A percentile compares a stretch with the other conserved stretches of the same genome.
Conservation (phyloP, 2,888 invertebrate genomes). For the Agonopterix alstromeriana region DNA sequence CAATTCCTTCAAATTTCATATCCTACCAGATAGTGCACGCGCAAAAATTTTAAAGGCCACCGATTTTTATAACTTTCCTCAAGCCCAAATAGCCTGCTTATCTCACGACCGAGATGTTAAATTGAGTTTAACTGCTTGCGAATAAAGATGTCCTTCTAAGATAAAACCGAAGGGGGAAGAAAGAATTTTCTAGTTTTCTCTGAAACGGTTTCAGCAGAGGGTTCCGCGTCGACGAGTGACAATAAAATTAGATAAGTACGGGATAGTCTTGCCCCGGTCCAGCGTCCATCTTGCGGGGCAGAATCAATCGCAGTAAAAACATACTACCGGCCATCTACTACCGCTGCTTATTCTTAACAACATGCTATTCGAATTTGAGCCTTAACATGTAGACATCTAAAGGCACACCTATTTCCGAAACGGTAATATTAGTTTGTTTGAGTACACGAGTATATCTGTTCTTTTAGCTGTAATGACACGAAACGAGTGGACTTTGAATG, state of each 20-base stretch:
- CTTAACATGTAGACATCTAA: constrained; percentile 20
- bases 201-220: constrained; percentile 22
- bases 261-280: constrained; percentile 55
- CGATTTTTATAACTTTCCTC: constrained; percentile 33
- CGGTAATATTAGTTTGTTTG: constrained; percentile 12
- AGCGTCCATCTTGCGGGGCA: constrained; percentile 58
- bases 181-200: constrained; percentile 28
- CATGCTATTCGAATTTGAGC: constrained; percentile 24
- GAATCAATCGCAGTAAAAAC: constrained; percentile 74
- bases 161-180: constrained; percentile 25
- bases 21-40: neutral
- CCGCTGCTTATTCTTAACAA: constrained; percentile 14
- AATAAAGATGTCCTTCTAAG: constrained; percentile 65
- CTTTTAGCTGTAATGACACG: constrained; percentile 61
- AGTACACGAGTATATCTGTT: constrained; percentile 46
- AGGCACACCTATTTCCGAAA: constrained; percentile 6
- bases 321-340: constrained; percentile 37
- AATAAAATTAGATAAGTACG: constrained; percentile 76
- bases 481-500: constrained; percentile 64
- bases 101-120: constrained; percentile 50
- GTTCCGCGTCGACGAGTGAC: constrained; percentile 54
- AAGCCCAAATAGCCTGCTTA: constrained; percentile 39
- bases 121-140: constrained; percentile 65
- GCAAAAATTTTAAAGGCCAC: constrained; percentile 26
- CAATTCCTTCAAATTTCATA: neutral